These are phyloP conservation scores for Ichneumoninae sp. DNA, from an alignment of 2,888 invertebrate genomes.

Conservation along the genomic window DNA sequence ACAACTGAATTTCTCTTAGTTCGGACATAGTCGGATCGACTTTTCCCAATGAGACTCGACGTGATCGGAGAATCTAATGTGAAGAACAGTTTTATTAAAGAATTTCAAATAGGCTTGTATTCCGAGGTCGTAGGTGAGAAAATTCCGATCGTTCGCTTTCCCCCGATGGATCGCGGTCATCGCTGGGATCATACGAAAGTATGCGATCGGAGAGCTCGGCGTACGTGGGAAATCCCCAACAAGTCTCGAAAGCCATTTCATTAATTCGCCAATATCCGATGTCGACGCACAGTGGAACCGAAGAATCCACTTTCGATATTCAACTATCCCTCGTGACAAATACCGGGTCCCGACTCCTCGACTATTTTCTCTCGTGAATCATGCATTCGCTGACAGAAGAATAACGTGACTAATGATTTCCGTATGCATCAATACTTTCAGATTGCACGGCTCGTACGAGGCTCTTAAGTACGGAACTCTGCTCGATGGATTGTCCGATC, in stretches of 20 bases:
- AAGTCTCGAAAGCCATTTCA: slow-evolving; percentile 35
- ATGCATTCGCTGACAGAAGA: background rate
- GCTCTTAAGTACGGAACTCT: slow-evolving; percentile 96
- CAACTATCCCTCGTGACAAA: slow-evolving; percentile 6
- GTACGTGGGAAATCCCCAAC: slow-evolving; percentile 44
- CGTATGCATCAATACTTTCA: slow-evolving; percentile 80
- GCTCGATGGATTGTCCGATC: slow-evolving; percentile 93
- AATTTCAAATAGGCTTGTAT: slow-evolving; percentile 3
- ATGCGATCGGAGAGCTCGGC: background rate
- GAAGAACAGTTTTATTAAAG: background rate
- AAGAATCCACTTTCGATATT: slow-evolving; percentile 60
- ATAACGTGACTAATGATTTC: slow-evolving; percentile 38
- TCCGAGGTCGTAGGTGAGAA: slow-evolving; percentile 70
- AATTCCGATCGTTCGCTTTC: slow-evolving; percentile 72
- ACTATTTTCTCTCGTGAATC: slow-evolving; percentile 27
- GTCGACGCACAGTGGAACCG: background rate
- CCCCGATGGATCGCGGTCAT: slow-evolving; percentile 67
- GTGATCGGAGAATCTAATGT: background rate
- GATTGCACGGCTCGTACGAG: slow-evolving; percentile 96
- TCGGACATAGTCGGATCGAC: slow-evolving; percentile 22
- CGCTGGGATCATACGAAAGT: slow-evolving; percentile 64
- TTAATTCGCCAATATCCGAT: slow-evolving; percentile 44
- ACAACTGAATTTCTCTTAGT: slow-evolving; percentile 5
- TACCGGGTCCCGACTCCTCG: background rate
- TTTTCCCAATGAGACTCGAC: slow-evolving; percentile 19